Evolutionary conservation across 2,113 vertebrate species (phyloP).

Genomic region (Equus przewalskii): DNA sequence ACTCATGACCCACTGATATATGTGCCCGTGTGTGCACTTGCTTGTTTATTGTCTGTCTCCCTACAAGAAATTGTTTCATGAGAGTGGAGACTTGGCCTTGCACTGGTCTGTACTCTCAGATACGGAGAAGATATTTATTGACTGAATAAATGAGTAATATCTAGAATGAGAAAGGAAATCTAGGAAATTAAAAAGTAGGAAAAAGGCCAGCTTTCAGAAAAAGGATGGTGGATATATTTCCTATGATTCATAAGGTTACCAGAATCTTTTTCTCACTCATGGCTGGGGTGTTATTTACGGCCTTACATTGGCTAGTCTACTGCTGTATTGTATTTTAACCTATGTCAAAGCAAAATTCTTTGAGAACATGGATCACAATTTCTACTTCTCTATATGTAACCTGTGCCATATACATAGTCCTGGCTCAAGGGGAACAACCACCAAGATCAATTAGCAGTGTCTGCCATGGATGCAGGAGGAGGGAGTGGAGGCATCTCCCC

Average conservation of each 20-base stretch:
- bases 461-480: background rate
- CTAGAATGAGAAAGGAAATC: slow-evolving; percentile 21
- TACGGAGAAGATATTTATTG: background rate
- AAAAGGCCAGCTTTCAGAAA: background rate
- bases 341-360: background rate
- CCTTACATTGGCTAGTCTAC: background rate
- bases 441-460: background rate
- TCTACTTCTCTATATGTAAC: background rate
- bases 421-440: background rate
- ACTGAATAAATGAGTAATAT: background rate
- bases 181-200: background rate
- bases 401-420: background rate
- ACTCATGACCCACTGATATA: background rate
- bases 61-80: background rate
- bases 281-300: background rate
- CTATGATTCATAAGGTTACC: background rate
- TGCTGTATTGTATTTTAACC: background rate
- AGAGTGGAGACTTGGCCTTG: background rate
- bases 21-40: fast-evolving
- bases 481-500: background rate
- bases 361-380: background rate
- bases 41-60: background rate
- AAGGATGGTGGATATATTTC: background rate
- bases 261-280: background rate
- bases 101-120: background rate